phyloP scores from a whole-genome alignment of 2,888 invertebrate species.

The Rhimphoctona megacephalus region DNA sequence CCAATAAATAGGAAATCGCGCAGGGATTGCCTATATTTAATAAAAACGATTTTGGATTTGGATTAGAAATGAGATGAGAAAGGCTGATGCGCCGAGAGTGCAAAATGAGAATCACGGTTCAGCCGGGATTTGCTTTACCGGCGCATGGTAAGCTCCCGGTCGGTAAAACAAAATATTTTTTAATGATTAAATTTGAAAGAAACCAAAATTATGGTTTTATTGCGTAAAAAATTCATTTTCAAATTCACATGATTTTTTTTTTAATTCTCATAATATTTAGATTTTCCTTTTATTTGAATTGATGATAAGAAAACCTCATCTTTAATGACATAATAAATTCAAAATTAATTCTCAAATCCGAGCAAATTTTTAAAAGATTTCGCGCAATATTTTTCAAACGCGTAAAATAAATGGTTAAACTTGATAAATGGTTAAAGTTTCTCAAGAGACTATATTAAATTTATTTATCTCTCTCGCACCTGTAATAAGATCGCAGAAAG shows the following conservation, averaged over 20 bases:
- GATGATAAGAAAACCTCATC: too few species aligned
- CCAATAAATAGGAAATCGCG: too few species aligned
- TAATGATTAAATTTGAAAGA: too few species aligned
- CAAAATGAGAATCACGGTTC: neutral
- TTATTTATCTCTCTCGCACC: slow-evolving; percentile 33
- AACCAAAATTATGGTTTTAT: neutral
- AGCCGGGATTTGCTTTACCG: neutral
- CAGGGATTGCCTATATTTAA: too few species aligned
- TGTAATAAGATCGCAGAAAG: slow-evolving; percentile 43
- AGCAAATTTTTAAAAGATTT: too few species aligned
- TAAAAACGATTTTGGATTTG: too few species aligned
- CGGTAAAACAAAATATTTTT: neutral
- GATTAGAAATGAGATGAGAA: too few species aligned
- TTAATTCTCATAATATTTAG: neutral
- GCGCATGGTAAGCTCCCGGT: slow-evolving; percentile 1
- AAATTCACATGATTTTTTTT: neutral
- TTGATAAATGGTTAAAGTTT: neutral
- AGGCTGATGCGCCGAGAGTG: too few species aligned
- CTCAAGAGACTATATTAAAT: neutral
- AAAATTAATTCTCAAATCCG: too few species aligned
- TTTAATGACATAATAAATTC: too few species aligned
- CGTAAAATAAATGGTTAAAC: too few species aligned
- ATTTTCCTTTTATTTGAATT: neutral
- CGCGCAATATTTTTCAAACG: too few species aligned
- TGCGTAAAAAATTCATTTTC: neutral